Percentiles rank a stretch among this genome's conserved stretches.
phyloP scores from a whole-genome alignment of 2,113 vertebrate genomes.

The Marmota monax region DNA sequence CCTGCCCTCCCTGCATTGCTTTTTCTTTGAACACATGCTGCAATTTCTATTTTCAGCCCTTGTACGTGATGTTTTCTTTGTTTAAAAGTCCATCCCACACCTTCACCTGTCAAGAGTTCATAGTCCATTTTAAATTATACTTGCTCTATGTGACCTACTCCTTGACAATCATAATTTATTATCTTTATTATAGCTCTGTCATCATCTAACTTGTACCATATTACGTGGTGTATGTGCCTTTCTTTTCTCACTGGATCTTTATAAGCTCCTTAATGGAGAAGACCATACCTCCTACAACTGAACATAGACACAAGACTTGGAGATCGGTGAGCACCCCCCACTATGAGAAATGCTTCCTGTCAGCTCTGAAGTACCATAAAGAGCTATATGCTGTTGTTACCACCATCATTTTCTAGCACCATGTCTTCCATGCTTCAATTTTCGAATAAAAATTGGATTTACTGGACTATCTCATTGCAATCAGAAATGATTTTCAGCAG shows the following conservation, averaged over 20 bases:
- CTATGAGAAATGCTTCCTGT: background rate
- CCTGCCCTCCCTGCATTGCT: slow-evolving; percentile 42
- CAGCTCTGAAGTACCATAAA: background rate
- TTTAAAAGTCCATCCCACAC: slow-evolving; percentile 50
- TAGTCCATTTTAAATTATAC: slow-evolving; percentile 66
- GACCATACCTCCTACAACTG: background rate
- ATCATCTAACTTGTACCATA: background rate
- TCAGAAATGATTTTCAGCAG: slow-evolving; percentile 34
- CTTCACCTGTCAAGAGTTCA: slow-evolving; percentile 70
- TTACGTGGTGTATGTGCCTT: background rate
- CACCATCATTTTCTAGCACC: background rate
- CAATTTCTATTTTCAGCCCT: slow-evolving; percentile 56
- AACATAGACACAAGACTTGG: background rate
- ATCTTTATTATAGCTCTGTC: slow-evolving; percentile 4
- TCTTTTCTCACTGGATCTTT: background rate
- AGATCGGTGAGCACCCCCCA: background rate
- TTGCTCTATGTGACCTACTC: slow-evolving; percentile 30
- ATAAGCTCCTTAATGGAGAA: background rate
- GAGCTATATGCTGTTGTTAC: background rate
- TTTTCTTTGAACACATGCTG: slow-evolving; percentile 20
- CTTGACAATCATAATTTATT: slow-evolving; percentile 50
- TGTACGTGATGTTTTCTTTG: slow-evolving; percentile 33
- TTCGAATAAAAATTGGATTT: slow-evolving; percentile 37
- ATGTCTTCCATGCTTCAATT: background rate
- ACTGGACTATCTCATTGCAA: slow-evolving; percentile 23